phyloP scores from a whole-genome alignment of 2,113 vertebrate genomes.

The Tursiops truncatus region DNA sequence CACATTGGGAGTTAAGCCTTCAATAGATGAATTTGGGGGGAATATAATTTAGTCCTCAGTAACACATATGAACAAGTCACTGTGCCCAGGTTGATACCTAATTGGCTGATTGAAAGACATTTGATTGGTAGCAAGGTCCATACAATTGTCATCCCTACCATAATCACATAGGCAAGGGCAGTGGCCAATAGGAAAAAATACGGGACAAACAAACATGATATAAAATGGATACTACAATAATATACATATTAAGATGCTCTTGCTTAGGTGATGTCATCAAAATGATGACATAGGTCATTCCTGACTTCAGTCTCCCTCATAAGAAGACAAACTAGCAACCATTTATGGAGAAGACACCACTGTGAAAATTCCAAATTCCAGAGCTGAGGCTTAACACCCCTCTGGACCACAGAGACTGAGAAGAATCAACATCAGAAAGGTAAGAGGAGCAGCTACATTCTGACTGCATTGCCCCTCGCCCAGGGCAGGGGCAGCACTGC shows the following conservation, averaged over 20 bases:
- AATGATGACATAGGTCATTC: not conserved
- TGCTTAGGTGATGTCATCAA: not conserved
- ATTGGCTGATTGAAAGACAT: not conserved
- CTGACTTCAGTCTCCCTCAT: not conserved
- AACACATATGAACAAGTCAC: not conserved
- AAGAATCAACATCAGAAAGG: not conserved
- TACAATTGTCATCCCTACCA: not conserved
- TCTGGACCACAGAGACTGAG: not conserved
- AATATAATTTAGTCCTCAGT: not conserved
- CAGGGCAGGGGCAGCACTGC: not conserved
- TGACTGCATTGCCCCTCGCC: not conserved
- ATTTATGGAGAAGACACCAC: not conserved
- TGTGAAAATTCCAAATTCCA: not conserved
- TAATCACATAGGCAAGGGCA: not conserved
- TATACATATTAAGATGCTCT: not conserved
- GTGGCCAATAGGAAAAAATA: not conserved
- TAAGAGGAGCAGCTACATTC: not conserved
- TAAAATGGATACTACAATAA: not conserved
- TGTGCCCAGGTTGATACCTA: not conserved
- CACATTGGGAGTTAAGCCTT: not conserved
- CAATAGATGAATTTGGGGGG: not conserved
- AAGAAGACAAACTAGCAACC: not conserved
- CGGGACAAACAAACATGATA: not conserved
- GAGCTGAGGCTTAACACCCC: not conserved
- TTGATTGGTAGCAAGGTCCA: not conserved